These are phyloP conservation scores for Trissolcus japonicus DNA, from an alignment of 2,888 invertebrate species.

Conservation along the genomic window DNA sequence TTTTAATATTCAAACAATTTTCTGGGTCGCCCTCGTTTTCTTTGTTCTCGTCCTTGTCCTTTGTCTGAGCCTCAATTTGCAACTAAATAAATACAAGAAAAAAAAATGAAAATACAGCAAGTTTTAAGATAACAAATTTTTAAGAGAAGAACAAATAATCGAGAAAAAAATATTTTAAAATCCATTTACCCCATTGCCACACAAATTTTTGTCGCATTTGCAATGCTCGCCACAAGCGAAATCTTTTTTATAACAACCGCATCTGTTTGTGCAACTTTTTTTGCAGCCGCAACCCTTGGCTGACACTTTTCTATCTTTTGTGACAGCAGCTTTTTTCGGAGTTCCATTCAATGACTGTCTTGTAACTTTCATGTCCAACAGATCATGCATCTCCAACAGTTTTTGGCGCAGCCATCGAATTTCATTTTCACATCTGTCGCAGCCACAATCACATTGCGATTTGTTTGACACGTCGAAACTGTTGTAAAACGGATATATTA, in stretches of 20 bases:
- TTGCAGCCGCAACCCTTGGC: conserved; percentile 39
- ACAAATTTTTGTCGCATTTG: conserved; percentile 30
- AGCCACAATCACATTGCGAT: conserved; percentile 23
- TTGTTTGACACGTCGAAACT: conserved; percentile 17
- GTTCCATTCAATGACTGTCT: conserved; percentile 25
- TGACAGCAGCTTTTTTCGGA: neutral
- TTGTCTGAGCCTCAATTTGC: too few relatives aligned
- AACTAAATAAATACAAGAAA: too few relatives aligned
- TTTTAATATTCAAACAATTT: neutral
- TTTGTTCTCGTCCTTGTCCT: neutral
- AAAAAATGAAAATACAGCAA: too few relatives aligned
- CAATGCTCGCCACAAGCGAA: conserved; percentile 32
- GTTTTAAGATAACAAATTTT: neutral
- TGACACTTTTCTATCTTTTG: conserved; percentile 1
- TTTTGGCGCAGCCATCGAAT: conserved; percentile 17
- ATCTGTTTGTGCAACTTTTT: conserved; percentile 27
- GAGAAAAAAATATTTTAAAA: too few relatives aligned
- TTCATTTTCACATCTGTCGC: conserved; percentile 20
- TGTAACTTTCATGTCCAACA: conserved; percentile 24
- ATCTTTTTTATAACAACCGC: conserved; percentile 36
- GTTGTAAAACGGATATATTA: neutral
- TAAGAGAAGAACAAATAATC: too few relatives aligned
- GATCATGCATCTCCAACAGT: conserved; percentile 20
- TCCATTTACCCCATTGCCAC: conserved; percentile 17
- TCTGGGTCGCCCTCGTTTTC: neutral